Evolutionary conservation across 2,797 vertebrate genomes (phyloP), one percentile per base, ranked within the genome.

Genomic region (Hafferia zeledoni): DNA sequence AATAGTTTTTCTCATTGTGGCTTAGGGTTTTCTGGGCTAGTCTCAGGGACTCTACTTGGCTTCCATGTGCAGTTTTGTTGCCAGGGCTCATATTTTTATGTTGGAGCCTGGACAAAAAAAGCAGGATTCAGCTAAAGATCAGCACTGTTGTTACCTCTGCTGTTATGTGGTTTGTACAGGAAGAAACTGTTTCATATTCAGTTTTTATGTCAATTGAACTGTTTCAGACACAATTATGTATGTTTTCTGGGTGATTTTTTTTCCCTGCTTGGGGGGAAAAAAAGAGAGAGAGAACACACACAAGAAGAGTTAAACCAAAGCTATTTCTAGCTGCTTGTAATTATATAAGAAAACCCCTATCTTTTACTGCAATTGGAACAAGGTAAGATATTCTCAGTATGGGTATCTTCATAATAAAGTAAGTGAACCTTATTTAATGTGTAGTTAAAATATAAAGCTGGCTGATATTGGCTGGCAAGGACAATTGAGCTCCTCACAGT

Each of bases 41-140:
- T 77, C 37, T 87, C 31, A 43, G 3, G 10, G 77, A 39, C 49
- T 94, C 43, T 52, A 11, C 61, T 94, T 95, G 94, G 80, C 88
- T 94, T 90, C 50, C 41, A 44, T 10, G 23, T 8, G 50, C 17
- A 43, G 20, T 87, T 95, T 77, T 87, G n/a, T 82, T 97, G 93
- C 76, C 74, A 94, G 70, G 44, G 71, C 74, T 95, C 65, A 17
- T 81, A 81, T 85, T 93, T 91, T 96, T 83, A 55, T 71, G 53
- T 53, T 95, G 83, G 72, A 93, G 31, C 70, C 50, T 64, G 87
- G 76, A 87, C 33, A 92, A 96, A 78, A 64, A 50, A 82, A 74
- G 57, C 71, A 39, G 81, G 70, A 86, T 59, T 91, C 39, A 28
- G 68, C 50, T 92, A 20, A 84, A 94, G 84, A 92, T 83, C 37